Percentiles rank a stretch among this genome's conserved stretches.
Evolutionary conservation across 2,797 vertebrate species (phyloP).

Genomic region (Tamandua tetradactyla): DNA sequence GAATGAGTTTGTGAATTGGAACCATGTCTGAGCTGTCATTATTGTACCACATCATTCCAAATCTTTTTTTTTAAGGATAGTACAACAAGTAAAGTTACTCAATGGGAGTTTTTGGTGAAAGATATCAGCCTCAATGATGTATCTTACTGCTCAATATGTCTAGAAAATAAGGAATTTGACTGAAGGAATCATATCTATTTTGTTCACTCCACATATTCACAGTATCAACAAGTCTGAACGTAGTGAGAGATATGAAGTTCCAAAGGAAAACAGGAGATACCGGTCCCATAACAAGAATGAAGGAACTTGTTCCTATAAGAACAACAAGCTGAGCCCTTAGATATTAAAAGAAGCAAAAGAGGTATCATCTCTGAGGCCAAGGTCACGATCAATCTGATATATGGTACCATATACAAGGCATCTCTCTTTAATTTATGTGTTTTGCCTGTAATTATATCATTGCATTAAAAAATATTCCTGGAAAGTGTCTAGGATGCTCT

Average conservation of each 20-base stretch:
- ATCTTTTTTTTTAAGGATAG: not conserved
- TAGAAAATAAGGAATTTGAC: not conserved
- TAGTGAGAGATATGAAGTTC: not conserved
- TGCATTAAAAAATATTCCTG: not conserved
- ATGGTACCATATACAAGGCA: not conserved
- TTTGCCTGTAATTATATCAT: not conserved
- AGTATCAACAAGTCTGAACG: not conserved
- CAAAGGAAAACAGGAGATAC: not conserved
- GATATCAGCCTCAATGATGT: not conserved
- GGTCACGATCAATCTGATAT: not conserved
- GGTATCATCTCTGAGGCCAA: too few species aligned
- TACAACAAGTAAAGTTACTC: not conserved
- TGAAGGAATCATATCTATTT: not conserved
- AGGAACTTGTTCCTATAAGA: not conserved
- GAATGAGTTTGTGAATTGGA: not conserved
- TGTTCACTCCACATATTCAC: not conserved
- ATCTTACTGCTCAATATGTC: not conserved
- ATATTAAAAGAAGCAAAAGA: not conserved
- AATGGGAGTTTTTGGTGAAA: not conserved
- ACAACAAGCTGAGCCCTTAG: not conserved
- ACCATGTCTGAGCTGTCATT: not conserved
- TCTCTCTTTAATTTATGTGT: not conserved
- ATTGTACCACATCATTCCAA: not conserved
- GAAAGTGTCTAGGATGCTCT: not conserved
- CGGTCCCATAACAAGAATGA: not conserved